A percentile compares a stretch with the other conserved stretches of the same genome.
Evolutionary conservation across 2,888 invertebrate genomes (phyloP).

Genomic region (Dichetophora obliterata): DNA sequence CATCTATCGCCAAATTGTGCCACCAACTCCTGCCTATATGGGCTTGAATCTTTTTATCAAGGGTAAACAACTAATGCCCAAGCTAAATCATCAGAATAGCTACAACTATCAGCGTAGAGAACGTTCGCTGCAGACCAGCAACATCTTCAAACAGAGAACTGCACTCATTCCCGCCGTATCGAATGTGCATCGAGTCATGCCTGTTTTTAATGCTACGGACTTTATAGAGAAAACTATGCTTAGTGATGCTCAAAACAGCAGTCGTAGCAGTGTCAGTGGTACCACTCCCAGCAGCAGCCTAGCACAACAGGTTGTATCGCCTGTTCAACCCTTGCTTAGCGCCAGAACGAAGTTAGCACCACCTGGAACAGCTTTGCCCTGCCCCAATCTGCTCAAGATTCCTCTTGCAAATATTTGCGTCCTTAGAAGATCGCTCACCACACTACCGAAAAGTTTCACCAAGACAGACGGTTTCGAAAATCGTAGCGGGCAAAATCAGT

Average conservation of each 20-base stretch:
- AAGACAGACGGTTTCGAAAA: conserved; percentile 49
- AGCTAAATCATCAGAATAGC: conserved; percentile 54
- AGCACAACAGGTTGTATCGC: conserved; percentile 8
- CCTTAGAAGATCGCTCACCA: conserved; percentile 56
- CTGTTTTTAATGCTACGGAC: conserved; percentile 65
- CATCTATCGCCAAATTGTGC: conserved; percentile 82
- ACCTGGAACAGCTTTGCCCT: conserved; percentile 41
- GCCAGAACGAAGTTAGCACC: conserved; percentile 40
- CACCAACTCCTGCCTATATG: conserved; percentile 84
- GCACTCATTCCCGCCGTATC: conserved; percentile 53
- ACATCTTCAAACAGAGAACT: conserved; percentile 56
- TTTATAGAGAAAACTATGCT: conserved; percentile 61
- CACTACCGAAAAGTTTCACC: conserved; percentile 51
- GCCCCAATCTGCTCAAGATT: conserved; percentile 50
- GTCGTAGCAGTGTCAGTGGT: conserved; percentile 50
- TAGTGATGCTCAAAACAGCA: conserved; percentile 55
- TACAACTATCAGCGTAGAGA: conserved; percentile 30
- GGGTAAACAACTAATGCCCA: conserved; percentile 66
- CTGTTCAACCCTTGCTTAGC: conserved; percentile 12
- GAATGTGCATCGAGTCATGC: conserved; percentile 62
- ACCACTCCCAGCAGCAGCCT: conserved; percentile 37
- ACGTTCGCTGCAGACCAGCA: conserved; percentile 48
- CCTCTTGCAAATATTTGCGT: conserved; percentile 23
- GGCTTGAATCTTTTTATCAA: conserved; percentile 72
- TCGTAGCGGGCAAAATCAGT: background rate